Evolutionary conservation across 1,140 invertebrate genomes (phyloP).

Genomic region (Galleria mellonella): DNA sequence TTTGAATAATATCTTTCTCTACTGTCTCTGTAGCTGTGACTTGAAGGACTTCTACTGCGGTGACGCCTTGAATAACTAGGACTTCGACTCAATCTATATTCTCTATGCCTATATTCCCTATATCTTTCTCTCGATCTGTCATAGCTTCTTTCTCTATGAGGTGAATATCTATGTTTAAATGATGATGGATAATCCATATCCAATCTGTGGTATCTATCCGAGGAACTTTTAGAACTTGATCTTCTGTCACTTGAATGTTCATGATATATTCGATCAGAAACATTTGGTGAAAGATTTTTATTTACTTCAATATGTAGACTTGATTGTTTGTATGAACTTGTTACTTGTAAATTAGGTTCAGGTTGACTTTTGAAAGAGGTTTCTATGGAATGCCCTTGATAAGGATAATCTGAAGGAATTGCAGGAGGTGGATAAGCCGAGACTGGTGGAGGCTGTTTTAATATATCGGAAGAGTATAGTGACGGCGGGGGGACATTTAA

Average conservation of each 20-base stretch:
- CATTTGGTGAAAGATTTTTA: too few species aligned
- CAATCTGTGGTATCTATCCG: neutral
- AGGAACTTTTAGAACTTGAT: neutral
- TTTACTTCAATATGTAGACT: too few species aligned
- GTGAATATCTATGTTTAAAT: constrained; percentile 21
- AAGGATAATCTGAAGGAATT: neutral
- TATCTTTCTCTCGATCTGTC: constrained; percentile 21
- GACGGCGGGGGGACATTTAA: constrained; percentile 19
- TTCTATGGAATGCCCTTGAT: neutral
- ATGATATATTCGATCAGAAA: too few species aligned
- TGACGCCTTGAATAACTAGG: constrained; percentile 15
- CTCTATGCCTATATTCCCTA: constrained; percentile 20
- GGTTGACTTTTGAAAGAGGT: too few species aligned
- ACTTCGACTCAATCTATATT: constrained; percentile 18
- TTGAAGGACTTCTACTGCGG: constrained; percentile 32
- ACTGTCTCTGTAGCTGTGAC: constrained; percentile 19
- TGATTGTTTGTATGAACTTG: too few species aligned
- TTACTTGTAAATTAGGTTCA: too few species aligned
- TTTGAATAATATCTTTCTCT: constrained; percentile 30
- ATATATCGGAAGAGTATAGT: neutral
- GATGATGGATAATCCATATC: constrained; percentile 8
- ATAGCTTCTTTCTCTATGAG: constrained; percentile 22
- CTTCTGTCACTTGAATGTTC: too few species aligned
- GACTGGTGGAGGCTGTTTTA: neutral
- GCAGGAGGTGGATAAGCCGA: neutral